phyloP scores from a whole-genome alignment of 1,140 invertebrate genomes.

The Papilio dardanus region DNA sequence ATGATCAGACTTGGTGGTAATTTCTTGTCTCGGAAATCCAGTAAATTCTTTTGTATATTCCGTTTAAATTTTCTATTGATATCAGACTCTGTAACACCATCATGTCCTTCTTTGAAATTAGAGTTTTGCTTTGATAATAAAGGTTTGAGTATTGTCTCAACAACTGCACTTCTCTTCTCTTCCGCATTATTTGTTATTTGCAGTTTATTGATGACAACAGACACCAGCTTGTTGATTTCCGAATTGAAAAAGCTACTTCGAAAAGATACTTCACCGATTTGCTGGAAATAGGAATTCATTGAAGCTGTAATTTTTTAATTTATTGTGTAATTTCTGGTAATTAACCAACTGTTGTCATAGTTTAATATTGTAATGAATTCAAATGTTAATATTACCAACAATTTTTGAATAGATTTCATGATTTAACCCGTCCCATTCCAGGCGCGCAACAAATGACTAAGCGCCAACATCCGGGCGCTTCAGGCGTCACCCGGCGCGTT shows the following conservation, averaged over 20 bases:
- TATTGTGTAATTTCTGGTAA: too few relatives aligned
- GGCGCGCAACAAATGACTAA: too few relatives aligned
- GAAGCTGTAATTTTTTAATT: background rate
- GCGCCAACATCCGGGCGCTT: too few relatives aligned
- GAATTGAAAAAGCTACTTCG: constrained; percentile 95
- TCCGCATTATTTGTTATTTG: constrained; percentile 92
- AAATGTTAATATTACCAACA: too few relatives aligned
- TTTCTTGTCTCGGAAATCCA: constrained; percentile 89
- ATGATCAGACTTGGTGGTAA: constrained; percentile 90
- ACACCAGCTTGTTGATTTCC: constrained; percentile 93
- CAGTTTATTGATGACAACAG: constrained; percentile 92
- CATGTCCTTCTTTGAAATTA: constrained; percentile 44
- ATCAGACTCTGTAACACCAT: constrained; percentile 54
- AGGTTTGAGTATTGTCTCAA: constrained; percentile 70
- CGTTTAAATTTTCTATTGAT: constrained; percentile 61
- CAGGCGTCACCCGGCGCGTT: too few relatives aligned
- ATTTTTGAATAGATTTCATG: too few relatives aligned
- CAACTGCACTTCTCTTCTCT: constrained; percentile 69
- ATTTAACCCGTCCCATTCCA: too few relatives aligned
- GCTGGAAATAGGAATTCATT: constrained; percentile 79
- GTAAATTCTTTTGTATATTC: constrained; percentile 63
- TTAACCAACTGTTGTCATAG: too few relatives aligned
- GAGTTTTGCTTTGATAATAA: constrained; percentile 79
- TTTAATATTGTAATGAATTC: too few relatives aligned
- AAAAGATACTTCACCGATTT: constrained; percentile 93